These are phyloP conservation scores for Campylorhamphus procurvoides DNA, from an alignment of 2,113 vertebrate species.

Conservation along the genomic window DNA sequence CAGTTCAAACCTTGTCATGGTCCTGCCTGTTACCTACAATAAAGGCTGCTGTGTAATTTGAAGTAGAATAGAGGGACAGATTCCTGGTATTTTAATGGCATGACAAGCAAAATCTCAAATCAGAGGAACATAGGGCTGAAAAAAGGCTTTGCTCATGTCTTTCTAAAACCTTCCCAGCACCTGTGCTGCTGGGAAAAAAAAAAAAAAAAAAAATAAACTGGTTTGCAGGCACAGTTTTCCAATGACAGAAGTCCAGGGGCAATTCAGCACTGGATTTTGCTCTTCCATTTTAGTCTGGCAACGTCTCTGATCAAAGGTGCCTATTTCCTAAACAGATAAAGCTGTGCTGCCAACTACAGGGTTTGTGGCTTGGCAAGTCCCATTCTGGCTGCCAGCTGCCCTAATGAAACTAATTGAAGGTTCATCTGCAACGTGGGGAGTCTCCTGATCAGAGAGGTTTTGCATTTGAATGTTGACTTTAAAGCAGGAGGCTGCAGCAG, in stretches of 20 bases:
- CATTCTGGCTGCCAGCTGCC: neutral
- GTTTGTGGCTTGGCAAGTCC: neutral
- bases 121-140: neutral
- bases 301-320: neutral
- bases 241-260: neutral
- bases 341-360: neutral
- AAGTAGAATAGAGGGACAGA: neutral
- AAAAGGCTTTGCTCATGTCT: neutral
- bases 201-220: neutral
- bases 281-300: neutral
- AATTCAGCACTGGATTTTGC: neutral
- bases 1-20: neutral
- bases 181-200: neutral
- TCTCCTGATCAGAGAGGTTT: neutral
- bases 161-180: neutral
- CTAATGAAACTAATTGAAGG: slow-evolving; percentile 26
- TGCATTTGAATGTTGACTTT: slow-evolving; percentile 26
- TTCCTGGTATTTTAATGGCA: neutral
- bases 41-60: neutral
- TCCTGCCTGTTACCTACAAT: neutral
- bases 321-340: neutral
- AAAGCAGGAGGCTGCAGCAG: neutral
- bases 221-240: neutral
- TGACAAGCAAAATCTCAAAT: neutral
- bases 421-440: neutral